Evolutionary conservation across 2,113 vertebrate species (phyloP), one percentile per base, ranked within the genome.

Genomic region (Rana temporaria): DNA sequence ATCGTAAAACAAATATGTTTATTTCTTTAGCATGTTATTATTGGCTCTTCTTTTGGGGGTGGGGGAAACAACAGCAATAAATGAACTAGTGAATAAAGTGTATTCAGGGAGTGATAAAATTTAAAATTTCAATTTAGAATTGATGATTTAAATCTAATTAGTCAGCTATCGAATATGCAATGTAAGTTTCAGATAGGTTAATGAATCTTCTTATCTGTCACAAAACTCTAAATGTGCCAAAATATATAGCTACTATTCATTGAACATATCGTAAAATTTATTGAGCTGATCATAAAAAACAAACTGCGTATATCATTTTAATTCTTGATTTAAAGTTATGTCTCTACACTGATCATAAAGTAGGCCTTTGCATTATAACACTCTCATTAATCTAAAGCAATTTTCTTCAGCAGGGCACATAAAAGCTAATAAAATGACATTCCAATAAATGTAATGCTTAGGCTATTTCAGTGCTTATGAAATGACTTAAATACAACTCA

Each of bases 381-480:
- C 53, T 57, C 80, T 82, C 80, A 82, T 67, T 82, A 82, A 82
- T 82, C 30, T 59, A 82, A 82, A 57, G 62, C 17, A 75, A 66
- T 75, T 82, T 74, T 56, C 69, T 67, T 74, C 62, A 82, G 70
- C 63, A 15, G 71, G 20, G 52, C 62, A 63, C 71, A 74, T 75
- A 82, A 82, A 82, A 82, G 70, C 80, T 75, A 82, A 82, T 82
- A 82, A 82, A 81, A 82, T 82, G 24, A 75, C 70, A 24, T 22
- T 56, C 70, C 67, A 74, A 82, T 75, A 75, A 74, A 73, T 30
- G 63, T 74, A 57, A 63, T 74, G 52, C 59, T 70, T 56, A 48
- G 17, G 20, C 26, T 57, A 42, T 42, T 66, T 57, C 17, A 57
- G 24, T 22, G 60, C 26, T 57, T 24, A 34, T 73, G 24, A 55